Evolutionary conservation across 2,797 vertebrate species (phyloP).

Genomic region (Enteromius afrohamiltoni): DNA sequence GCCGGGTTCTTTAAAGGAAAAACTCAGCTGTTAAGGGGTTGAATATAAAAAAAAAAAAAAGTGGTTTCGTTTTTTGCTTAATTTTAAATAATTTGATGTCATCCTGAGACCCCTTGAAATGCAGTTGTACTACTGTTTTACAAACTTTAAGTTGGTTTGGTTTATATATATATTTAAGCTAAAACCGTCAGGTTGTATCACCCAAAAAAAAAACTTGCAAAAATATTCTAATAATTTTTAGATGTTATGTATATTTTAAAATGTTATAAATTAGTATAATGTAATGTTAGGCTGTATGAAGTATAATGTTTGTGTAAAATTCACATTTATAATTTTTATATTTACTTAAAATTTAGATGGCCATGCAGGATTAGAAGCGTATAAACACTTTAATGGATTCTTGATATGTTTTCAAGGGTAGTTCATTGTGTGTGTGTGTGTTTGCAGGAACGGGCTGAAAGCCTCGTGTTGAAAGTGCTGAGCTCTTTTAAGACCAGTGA

Average conservation of each 20-base stretch:
- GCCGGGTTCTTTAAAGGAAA: neutral
- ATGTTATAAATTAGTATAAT: neutral
- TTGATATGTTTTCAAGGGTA: neutral
- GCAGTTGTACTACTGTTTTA: no score
- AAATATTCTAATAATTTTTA: neutral
- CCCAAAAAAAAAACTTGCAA: no score
- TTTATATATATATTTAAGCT: no score
- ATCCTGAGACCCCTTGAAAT: no score
- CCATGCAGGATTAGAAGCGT: neutral
- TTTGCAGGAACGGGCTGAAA: slow-evolving; percentile 91
- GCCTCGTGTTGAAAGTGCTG: slow-evolving; percentile 93
- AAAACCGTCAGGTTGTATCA: no score
- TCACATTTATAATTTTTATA: neutral
- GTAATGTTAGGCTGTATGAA: neutral
- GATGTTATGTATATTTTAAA: neutral
- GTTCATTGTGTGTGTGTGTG: slow-evolving; percentile 27
- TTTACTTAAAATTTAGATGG: neutral
- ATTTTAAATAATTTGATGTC: neutral
- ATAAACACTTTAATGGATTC: neutral
- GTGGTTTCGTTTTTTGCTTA: no score
- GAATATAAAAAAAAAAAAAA: neutral
- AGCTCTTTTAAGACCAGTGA: slow-evolving; percentile 95
- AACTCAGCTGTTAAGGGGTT: neutral
- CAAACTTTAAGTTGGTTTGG: no score
- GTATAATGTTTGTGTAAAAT: neutral